phyloP scores from a whole-genome alignment of 2,888 invertebrate genomes.

The Eucriotettix oculatus region DNA sequence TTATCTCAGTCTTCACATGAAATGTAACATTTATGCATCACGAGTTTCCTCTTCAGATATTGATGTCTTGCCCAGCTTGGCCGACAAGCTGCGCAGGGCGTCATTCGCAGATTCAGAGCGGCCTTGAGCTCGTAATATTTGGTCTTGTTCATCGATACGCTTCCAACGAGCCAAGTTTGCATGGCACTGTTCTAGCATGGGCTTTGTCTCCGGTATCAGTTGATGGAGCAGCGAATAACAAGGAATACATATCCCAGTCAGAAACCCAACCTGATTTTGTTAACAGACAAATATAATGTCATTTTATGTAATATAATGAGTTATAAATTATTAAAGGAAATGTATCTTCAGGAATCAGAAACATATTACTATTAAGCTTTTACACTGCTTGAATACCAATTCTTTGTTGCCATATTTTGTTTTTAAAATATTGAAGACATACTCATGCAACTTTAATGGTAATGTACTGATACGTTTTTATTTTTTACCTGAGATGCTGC shows the following conservation, averaged over 20 bases:
- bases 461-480: slow-evolving; percentile 17
- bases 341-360: not conserved
- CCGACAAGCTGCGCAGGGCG: not conserved
- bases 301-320: too few species aligned
- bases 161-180: slow-evolving; percentile 45
- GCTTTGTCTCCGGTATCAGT: slow-evolving; percentile 52
- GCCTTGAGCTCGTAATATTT: not conserved
- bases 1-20: too few species aligned
- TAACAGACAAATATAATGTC: not conserved
- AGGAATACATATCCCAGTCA: slow-evolving; percentile 64
- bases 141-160: slow-evolving; percentile 24
- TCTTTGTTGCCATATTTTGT: not conserved
- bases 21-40: too few species aligned
- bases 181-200: slow-evolving; percentile 48
- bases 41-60: too few species aligned
- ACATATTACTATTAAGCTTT: not conserved
- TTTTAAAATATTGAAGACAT: not conserved
- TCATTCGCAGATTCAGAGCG: not conserved
- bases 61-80: not conserved
- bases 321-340: too few species aligned
- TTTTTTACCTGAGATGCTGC: slow-evolving; percentile 57
- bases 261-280: slow-evolving; percentile 48
- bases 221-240: slow-evolving; percentile 53
- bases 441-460: not conserved
- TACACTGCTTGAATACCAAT: not conserved